Percentiles rank a stretch among this genome's conserved stretches.
phyloP scores from a whole-genome alignment of 1,140 invertebrate species.

The Trichomalopsis sarcophagae region DNA sequence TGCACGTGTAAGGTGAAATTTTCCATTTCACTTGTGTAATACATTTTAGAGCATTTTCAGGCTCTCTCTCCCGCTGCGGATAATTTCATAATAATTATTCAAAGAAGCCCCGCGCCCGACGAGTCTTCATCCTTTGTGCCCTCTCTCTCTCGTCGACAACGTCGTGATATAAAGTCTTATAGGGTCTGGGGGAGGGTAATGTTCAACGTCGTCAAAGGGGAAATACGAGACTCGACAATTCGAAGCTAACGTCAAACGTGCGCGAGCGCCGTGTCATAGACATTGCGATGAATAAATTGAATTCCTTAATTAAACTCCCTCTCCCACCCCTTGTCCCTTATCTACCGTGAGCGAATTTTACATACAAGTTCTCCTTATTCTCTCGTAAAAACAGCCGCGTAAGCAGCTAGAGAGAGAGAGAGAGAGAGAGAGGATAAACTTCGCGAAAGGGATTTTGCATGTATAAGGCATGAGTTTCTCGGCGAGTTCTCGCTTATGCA shows the following conservation, averaged over 20 bases:
- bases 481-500: neutral
- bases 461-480: neutral
- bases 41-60: constrained; percentile 14
- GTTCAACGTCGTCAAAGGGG: constrained; percentile 2
- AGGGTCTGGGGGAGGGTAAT: neutral
- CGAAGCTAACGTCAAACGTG: constrained; percentile 2
- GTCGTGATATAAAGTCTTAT: neutral
- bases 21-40: constrained; percentile 31
- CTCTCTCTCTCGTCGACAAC: neutral
- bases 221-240: no score
- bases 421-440: no score
- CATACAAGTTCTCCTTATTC: no score
- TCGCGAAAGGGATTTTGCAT: no score
- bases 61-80: neutral
- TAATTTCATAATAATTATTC: constrained; percentile 53
- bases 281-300: neutral
- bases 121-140: constrained; percentile 8
- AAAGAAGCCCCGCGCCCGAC: constrained; percentile 34
- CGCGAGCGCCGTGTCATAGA: neutral
- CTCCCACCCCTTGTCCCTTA: neutral
- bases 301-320: neutral
- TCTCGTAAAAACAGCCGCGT: no score
- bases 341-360: no score
- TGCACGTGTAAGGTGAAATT: constrained; percentile 18
- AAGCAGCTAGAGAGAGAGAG: no score